phyloP scores from a whole-genome alignment of 53 echinoderm and acorn worm species.

The Temnopleurus reevesii region DNA sequence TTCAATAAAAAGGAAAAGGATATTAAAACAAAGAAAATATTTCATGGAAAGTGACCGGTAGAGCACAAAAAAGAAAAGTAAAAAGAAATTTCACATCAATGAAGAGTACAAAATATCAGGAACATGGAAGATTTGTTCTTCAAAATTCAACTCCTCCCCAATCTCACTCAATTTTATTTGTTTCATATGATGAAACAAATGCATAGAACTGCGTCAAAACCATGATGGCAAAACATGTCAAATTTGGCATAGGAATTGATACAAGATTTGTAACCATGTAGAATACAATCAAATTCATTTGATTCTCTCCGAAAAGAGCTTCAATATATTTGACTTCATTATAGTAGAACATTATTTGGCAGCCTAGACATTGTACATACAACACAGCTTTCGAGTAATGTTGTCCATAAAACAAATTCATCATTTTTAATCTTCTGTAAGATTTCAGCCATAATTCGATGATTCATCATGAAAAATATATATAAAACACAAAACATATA shows the following conservation, averaged over 20 bases:
- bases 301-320: neutral
- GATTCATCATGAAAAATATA: constrained; percentile 1
- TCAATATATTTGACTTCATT: neutral
- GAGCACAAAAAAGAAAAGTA: neutral
- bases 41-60: constrained; percentile 14
- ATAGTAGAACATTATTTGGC: neutral
- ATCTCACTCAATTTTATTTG: neutral
- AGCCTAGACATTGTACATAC: neutral
- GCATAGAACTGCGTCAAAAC: neutral
- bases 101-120: neutral
- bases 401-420: neutral
- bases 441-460: constrained; percentile 12
- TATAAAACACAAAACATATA: neutral
- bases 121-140: neutral
- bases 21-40: neutral
- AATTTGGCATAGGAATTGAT: constrained; percentile 6
- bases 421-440: neutral
- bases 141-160: neutral
- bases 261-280: neutral
- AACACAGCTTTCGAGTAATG: neutral
- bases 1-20: neutral
- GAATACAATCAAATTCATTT: neutral
- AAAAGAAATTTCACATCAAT: neutral
- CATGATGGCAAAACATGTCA: neutral
- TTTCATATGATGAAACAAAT: neutral